phyloP scores from a whole-genome alignment of 2,888 invertebrate genomes.

The Phyllotreta striolata region DNA sequence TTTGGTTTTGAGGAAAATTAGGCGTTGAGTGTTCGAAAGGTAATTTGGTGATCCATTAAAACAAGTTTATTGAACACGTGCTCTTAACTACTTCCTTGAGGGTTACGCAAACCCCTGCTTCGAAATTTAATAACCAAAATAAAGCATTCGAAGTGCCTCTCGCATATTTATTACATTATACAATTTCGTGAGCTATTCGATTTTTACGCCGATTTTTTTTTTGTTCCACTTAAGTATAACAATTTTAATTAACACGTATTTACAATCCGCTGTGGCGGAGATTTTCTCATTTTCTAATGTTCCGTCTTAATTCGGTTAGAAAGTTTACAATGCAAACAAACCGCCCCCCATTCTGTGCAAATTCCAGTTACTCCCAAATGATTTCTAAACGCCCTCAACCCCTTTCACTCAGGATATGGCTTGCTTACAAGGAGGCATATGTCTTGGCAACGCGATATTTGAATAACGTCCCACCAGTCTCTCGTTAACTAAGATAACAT shows the following conservation, averaged over 20 bases:
- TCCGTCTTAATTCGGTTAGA: conserved; percentile 21
- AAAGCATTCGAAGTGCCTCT: background rate
- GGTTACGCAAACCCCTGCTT: conserved; percentile 8
- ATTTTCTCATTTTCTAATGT: conserved; percentile 28
- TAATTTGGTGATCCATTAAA: conserved; percentile 34
- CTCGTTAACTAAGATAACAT: conserved; percentile 28
- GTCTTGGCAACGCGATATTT: conserved; percentile 30
- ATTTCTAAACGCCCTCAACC: conserved; percentile 18
- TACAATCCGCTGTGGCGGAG: background rate
- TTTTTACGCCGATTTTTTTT: background rate
- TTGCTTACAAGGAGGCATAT: conserved; percentile 27
- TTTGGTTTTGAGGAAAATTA: conserved; percentile 26
- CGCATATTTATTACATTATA: background rate
- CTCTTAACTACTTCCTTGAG: conserved; percentile 32
- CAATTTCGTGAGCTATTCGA: background rate
- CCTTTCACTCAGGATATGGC: conserved; percentile 21
- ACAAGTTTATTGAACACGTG: conserved; percentile 33
- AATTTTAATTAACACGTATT: conserved; percentile 25
- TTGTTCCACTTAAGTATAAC: background rate
- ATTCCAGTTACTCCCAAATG: conserved; percentile 25
- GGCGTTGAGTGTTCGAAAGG: conserved; percentile 29
- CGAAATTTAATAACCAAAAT: conserved; percentile 9
- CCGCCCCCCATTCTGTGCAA: conserved; percentile 24
- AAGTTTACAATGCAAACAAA: conserved; percentile 28
- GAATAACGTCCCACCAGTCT: conserved; percentile 18